Evolutionary conservation across 53 echinoderm and acorn worm genomes (phyloP).

Genomic region (Luidia sarsii): DNA sequence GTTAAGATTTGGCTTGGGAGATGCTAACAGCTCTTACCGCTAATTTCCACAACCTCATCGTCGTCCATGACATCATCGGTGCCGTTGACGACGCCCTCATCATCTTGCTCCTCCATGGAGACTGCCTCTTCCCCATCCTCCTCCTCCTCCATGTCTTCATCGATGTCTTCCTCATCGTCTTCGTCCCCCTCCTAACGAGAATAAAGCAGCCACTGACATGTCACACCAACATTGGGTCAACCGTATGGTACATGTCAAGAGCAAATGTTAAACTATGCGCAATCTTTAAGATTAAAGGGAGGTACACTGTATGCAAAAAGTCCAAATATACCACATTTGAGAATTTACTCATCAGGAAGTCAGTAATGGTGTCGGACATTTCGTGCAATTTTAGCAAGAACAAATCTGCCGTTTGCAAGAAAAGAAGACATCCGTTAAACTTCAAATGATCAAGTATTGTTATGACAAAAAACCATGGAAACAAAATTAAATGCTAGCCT

Average conservation of each 20-base stretch:
- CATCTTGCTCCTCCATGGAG: constrained; percentile 59
- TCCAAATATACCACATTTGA: too few species aligned
- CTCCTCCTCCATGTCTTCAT: constrained; percentile 68
- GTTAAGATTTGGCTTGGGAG: too few species aligned
- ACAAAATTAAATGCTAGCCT: too few species aligned
- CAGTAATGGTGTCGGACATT: too few species aligned
- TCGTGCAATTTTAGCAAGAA: too few species aligned
- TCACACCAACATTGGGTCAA: neutral
- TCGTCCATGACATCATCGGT: constrained; percentile 78
- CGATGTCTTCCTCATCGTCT: constrained; percentile 64
- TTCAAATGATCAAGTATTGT: too few species aligned
- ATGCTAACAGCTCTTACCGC: constrained; percentile 3
- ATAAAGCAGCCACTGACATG: neutral
- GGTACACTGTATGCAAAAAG: too few species aligned
- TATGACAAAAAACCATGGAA: too few species aligned
- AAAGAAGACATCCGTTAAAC: too few species aligned
- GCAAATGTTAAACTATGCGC: neutral
- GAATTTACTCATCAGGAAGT: too few species aligned
- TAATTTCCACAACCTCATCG: constrained; percentile 84
- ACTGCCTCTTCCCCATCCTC: constrained; percentile 66
- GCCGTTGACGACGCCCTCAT: constrained; percentile 44
- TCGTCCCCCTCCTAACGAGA: constrained; percentile 33
- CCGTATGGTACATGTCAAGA: neutral
- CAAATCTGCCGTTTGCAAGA: too few species aligned
- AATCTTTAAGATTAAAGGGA: too few species aligned